phyloP scores from a whole-genome alignment of 2,113 vertebrate genomes.

The Spilogale gracilis region DNA sequence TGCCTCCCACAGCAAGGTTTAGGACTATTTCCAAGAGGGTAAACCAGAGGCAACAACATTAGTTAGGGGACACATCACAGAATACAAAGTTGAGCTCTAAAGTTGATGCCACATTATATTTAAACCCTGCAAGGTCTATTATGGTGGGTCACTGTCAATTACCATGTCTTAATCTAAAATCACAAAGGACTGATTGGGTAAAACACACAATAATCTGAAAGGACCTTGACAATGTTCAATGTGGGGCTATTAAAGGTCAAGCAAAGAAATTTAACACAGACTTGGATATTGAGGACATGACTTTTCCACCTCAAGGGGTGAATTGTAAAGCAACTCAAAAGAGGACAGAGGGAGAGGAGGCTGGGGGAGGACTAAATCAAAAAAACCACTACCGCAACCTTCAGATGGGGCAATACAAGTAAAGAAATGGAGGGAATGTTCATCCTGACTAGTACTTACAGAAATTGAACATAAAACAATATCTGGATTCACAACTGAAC shows the following conservation, averaged over 20 bases:
- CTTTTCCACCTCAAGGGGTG: background rate
- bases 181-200: background rate
- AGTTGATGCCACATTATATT: background rate
- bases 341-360: background rate
- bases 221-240: background rate
- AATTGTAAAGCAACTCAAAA: background rate
- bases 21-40: background rate
- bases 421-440: background rate
- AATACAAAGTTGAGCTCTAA: background rate
- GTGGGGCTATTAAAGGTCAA: background rate
- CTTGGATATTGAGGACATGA: background rate
- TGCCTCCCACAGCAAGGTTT: background rate
- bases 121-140: background rate
- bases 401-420: background rate
- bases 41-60: background rate
- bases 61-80: background rate
- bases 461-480: conserved; percentile 17
- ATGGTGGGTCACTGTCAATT: background rate
- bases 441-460: background rate
- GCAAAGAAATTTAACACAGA: background rate
- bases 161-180: background rate
- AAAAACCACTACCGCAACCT: background rate
- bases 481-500: background rate
- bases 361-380: background rate
- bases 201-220: background rate